These are phyloP conservation scores for Gila robusta DNA, from an alignment of 2,797 vertebrate genomes.

Conservation along the genomic window DNA sequence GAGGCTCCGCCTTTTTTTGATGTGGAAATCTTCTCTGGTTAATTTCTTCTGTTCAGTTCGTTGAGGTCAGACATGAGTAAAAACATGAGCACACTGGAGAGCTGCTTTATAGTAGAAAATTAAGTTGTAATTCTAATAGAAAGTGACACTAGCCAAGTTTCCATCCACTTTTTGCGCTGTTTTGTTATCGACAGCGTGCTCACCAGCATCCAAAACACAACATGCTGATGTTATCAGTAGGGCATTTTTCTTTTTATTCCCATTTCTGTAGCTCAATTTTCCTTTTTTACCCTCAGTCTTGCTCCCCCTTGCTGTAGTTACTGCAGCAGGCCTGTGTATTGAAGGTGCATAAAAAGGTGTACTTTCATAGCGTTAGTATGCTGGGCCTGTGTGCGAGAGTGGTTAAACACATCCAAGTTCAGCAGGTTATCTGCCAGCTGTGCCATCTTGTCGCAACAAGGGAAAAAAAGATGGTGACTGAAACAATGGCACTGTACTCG, in stretches of 20 bases:
- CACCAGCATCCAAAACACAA: background rate
- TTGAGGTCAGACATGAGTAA: background rate
- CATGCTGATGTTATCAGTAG: background rate
- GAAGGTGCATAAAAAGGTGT: conserved; percentile 51
- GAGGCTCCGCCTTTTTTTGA: background rate
- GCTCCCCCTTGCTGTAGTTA: conserved; percentile 53
- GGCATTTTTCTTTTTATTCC: conserved; percentile 51
- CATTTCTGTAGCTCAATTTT: conserved; percentile 55
- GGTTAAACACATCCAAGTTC: conserved; percentile 40
- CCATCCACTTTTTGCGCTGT: too few species aligned
- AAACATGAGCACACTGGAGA: too few species aligned
- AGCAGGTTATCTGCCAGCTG: conserved; percentile 45
- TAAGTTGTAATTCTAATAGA: too few species aligned
- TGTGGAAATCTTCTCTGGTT: background rate
- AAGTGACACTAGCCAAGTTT: too few species aligned
- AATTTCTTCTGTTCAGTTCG: background rate
- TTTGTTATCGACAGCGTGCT: background rate
- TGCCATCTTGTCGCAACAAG: conserved; percentile 34
- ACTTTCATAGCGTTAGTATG: conserved; percentile 42
- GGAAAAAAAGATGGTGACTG: conserved; percentile 7
- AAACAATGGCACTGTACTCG: conserved; percentile 8
- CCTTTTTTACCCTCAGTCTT: conserved; percentile 37
- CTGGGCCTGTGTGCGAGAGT: conserved; percentile 23
- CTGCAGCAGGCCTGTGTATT: conserved; percentile 55
- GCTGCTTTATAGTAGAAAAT: too few species aligned